Percentiles rank a stretch among this genome's conserved stretches.
These are phyloP conservation scores for Mormoops blainvillei DNA, from an alignment of 2,113 vertebrate genomes.

Conservation along the genomic window DNA sequence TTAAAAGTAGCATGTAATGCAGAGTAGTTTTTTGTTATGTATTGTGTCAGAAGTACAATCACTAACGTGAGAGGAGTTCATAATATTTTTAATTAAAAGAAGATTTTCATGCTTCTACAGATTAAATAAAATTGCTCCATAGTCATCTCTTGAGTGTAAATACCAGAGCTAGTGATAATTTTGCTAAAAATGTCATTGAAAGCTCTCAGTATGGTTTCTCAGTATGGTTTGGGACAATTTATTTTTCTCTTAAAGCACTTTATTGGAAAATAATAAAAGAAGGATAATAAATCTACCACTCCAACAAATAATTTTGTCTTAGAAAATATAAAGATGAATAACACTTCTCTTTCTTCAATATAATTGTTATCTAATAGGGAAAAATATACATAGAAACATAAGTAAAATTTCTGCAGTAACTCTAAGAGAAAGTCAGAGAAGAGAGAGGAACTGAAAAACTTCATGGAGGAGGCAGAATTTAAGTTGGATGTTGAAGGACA, in stretches of 20 bases:
- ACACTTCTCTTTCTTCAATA: not conserved
- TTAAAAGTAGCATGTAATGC: not conserved
- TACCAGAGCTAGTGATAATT: not conserved
- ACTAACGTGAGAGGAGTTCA: not conserved
- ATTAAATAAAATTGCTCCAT: not conserved
- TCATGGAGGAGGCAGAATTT: not conserved
- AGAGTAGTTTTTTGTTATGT: not conserved
- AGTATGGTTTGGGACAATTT: not conserved
- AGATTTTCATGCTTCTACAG: constrained; percentile 43
- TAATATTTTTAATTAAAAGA: constrained; percentile 47
- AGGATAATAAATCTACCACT: not conserved
- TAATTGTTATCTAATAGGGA: not conserved
- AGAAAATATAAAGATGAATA: not conserved
- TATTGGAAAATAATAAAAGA: constrained; percentile 7
- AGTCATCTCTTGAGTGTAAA: constrained; percentile 6
- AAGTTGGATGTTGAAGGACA: not conserved
- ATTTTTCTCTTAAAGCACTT: constrained; percentile 14
- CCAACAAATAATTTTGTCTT: not conserved
- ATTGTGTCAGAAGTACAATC: not conserved
- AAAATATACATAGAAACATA: not conserved
- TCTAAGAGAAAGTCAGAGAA: not conserved
- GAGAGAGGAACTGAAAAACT: not conserved
- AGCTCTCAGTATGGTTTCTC: not conserved
- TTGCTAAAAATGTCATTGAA: not conserved
- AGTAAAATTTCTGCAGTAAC: not conserved